A percentile compares a stretch with the other conserved stretches of the same genome.
Conservation (phyloP, 2,888 invertebrate genomes). For the Drosophila merina region DNA sequence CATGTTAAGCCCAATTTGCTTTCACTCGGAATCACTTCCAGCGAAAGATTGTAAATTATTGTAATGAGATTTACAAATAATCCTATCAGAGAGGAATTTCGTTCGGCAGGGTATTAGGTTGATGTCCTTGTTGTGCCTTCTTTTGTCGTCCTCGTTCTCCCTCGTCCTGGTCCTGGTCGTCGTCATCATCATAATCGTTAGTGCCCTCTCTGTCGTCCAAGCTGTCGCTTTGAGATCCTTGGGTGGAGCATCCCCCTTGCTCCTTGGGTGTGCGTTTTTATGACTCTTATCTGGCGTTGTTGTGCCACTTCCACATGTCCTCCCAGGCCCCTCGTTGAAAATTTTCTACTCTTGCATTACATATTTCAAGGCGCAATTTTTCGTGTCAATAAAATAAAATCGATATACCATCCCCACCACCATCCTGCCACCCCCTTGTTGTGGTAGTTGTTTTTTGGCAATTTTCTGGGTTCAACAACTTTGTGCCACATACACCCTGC, state of each 20-base stretch:
- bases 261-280: constrained; percentile 62
- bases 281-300: constrained; percentile 69
- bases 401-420: constrained; percentile 49
- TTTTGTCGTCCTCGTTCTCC: constrained; percentile 6
- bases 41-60: background rate
- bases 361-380: constrained; percentile 76
- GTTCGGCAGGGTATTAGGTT: constrained; percentile 2
- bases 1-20: background rate
- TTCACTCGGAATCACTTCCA: background rate
- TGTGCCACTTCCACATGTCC: constrained; percentile 37
- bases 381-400: constrained; percentile 73
- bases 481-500: constrained; percentile 52
- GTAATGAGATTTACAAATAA: constrained; percentile 3
- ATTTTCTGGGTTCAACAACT: constrained; percentile 66
- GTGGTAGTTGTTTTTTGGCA: constrained; percentile 27
- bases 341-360: constrained; percentile 63
- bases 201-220: constrained; percentile 38
- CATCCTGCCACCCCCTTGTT: constrained; percentile 4
- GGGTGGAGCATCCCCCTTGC: no score
- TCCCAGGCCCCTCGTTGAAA: constrained; percentile 13
- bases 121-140: constrained; percentile 13
- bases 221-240: no score
- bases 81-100: background rate
- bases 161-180: constrained; percentile 42
- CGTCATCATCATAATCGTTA: constrained; percentile 76